These are phyloP conservation scores for Galleria mellonella DNA, from an alignment of 1,140 invertebrate genomes.

Conservation along the genomic window DNA sequence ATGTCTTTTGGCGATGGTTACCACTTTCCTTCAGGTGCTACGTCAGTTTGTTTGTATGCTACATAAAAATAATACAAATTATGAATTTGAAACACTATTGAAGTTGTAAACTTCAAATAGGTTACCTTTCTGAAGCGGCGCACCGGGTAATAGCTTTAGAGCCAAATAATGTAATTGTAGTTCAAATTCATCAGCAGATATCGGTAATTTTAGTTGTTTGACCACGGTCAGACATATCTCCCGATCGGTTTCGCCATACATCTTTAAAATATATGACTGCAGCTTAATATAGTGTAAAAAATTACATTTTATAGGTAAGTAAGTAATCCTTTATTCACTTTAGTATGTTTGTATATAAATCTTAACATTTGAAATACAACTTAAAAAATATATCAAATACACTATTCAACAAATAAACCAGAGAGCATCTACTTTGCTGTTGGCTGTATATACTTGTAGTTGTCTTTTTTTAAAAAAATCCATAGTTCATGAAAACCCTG, in stretches of 20 bases:
- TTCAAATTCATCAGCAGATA: conserved; percentile 80
- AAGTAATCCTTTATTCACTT: background rate
- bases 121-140: conserved; percentile 74
- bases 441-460: background rate
- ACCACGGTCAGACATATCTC: conserved; percentile 82
- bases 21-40: too few relatives aligned
- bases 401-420: background rate
- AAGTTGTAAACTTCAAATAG: too few relatives aligned
- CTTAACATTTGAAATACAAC: too few relatives aligned
- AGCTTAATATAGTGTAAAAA: background rate
- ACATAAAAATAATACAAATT: too few relatives aligned
- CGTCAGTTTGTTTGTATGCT: too few relatives aligned
- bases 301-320: background rate
- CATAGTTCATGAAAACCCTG: background rate
- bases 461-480: background rate
- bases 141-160: conserved; percentile 49
- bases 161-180: conserved; percentile 66
- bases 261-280: conserved; percentile 12
- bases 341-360: too few relatives aligned
- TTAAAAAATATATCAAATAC: too few relatives aligned
- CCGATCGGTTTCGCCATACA: conserved; percentile 78
- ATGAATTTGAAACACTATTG: too few relatives aligned
- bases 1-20: too few relatives aligned
- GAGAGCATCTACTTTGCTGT: too few relatives aligned
- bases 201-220: conserved; percentile 78